A percentile compares a stretch with the other conserved stretches of the same genome.
Evolutionary conservation across 2,797 vertebrate species (phyloP).

Genomic region (Bradypus variegatus): DNA sequence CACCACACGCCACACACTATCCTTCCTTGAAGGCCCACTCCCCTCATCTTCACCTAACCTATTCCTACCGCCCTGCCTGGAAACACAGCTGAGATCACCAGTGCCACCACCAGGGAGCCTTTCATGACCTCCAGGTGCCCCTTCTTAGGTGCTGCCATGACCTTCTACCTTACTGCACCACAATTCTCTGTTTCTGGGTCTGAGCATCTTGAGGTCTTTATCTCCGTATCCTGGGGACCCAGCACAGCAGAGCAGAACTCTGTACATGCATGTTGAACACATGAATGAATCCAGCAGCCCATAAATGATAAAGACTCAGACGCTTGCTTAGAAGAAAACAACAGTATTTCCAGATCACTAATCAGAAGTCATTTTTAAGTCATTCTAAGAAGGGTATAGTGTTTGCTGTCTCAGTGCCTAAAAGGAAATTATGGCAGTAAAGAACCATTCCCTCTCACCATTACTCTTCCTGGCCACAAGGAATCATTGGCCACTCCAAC

Average conservation of each 20-base stretch:
- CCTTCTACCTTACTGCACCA: neutral
- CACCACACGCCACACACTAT: neutral
- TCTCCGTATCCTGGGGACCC: neutral
- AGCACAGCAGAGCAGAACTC: neutral
- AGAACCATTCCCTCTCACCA: neutral
- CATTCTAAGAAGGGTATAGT: neutral
- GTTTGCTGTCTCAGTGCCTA: neutral
- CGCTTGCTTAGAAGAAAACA: constrained; percentile 1
- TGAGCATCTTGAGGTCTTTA: neutral
- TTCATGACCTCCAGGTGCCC: neutral
- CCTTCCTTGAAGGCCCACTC: neutral
- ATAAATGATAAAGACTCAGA: neutral
- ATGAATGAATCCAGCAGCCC: neutral
- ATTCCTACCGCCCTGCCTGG: neutral
- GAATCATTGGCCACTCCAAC: neutral
- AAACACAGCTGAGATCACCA: neutral
- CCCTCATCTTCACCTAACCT: neutral
- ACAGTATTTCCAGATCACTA: constrained; percentile 15
- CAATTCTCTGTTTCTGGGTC: neutral
- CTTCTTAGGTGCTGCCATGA: neutral
- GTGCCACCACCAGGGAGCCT: neutral
- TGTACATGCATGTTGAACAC: neutral
- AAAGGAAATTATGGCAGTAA: constrained; percentile 15
- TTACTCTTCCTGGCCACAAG: neutral
- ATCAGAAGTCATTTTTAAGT: neutral